Base-by-base conservation (phyloP, 2,888 invertebrate genomes). In the Laspeyria flexula region DNA sequence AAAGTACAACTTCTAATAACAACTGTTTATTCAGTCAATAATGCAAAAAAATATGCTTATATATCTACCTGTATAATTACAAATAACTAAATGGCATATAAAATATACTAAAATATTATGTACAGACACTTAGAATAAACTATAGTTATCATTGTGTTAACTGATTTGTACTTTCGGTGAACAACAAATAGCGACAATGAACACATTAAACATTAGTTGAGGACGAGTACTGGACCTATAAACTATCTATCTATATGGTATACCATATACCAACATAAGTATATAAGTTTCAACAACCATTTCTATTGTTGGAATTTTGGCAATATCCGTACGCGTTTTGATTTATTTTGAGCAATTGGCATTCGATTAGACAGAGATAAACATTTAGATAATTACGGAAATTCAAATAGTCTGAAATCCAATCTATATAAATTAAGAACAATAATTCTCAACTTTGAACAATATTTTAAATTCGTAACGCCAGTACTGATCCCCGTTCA, bases 141-240 rank as follows among this genome's bases (percentile, higher is more conserved):
- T 56, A 55, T 55, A 58, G 62, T 71, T 79, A 71, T 64, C 72
- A 76, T 41, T 77, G 80, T 68, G 73, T 79, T 81, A 80, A 83
- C 72, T 65, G 69, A 79, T 88, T 89, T 89, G 89, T 89, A 89
- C 89, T 88, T 76, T 48, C 76, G 82, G 86, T 78, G 69, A 78
- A 74, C 70, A 70, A 77, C 73, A 65, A 76, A 60, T 51, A 56
- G 43, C 46, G 41, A 62, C 48, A 44, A 46, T 65, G 65, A 65
- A 63, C 67, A 65, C 63, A 55, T 45, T 55, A 58, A 55, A 40
- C 62, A 48, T 47, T 45, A 33, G 41, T 42, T 43, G 52, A 57
- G 46, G 43, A 65, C 35, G 57, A 53, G 55, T 38, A 65, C 52
- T 50, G 34, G 16, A 13, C 10, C 13, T 31, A 18, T 29, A 40